phyloP scores from a whole-genome alignment of 2,888 invertebrate species.

The Macrophya annulata region DNA sequence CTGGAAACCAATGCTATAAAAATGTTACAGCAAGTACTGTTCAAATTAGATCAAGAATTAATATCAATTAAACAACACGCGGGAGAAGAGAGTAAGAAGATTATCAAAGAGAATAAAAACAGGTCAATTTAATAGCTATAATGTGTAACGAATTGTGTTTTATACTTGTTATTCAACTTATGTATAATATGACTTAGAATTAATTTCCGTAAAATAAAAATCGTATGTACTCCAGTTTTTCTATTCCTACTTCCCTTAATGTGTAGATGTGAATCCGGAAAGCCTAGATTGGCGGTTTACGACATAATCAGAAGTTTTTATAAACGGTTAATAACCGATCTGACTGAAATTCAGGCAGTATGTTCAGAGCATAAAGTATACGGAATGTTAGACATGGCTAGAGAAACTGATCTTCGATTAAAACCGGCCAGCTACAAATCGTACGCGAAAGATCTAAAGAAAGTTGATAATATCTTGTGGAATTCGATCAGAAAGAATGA shows the following conservation, averaged over 20 bases:
- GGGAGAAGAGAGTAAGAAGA: conserved; percentile 19
- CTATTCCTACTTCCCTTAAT: background rate
- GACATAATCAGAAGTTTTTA: conserved; percentile 15
- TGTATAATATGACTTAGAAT: background rate
- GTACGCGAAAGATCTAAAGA: conserved; percentile 26
- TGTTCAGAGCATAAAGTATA: conserved; percentile 23
- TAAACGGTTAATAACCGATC: background rate
- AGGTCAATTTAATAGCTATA: conserved; percentile 1
- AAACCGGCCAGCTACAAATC: conserved; percentile 16
- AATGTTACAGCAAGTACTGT: conserved; percentile 41
- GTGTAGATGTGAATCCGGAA: background rate
- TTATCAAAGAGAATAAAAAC: background rate
- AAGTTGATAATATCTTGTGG: conserved; percentile 4
- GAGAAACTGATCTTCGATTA: background rate
- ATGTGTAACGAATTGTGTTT: background rate
- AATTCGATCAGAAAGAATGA: conserved; percentile 27
- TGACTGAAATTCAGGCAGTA: conserved; percentile 25
- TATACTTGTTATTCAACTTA: background rate
- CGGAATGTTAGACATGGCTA: conserved; percentile 31
- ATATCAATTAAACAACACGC: conserved; percentile 13
- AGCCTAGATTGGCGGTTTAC: background rate
- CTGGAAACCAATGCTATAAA: conserved; percentile 22
- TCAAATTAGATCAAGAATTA: conserved; percentile 31
- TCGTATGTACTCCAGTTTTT: background rate
- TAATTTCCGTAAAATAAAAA: background rate